Evolutionary conservation across 2,113 vertebrate genomes (phyloP).

Genomic region (Actinemys pallida): DNA sequence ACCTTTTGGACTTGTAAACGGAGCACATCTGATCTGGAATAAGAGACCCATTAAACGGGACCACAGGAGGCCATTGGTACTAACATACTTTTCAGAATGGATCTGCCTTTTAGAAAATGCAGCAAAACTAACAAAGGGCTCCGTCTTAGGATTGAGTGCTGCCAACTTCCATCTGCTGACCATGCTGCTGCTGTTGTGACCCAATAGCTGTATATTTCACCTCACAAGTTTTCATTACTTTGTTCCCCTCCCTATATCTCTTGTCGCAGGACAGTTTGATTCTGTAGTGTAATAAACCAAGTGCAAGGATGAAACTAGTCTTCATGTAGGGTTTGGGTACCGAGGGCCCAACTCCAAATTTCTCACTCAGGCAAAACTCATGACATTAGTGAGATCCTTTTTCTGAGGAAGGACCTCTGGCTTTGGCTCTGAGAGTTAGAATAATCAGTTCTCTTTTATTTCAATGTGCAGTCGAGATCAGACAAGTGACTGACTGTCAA

Average conservation of each 20-base stretch:
- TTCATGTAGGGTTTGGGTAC: neutral
- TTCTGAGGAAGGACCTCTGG: neutral
- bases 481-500: neutral
- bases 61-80: neutral
- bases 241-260: neutral
- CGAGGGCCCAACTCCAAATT: neutral
- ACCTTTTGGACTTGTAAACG: neutral
- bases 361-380: neutral
- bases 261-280: too few relatives aligned
- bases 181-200: neutral
- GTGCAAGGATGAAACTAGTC: neutral
- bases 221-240: neutral
- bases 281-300: neutral
- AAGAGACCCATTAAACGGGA: neutral
- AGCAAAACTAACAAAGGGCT: neutral
- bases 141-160: neutral
- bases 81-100: neutral
- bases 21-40: neutral
- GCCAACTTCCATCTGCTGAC: neutral
- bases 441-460: neutral
- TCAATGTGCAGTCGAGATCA: neutral
- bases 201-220: rapidly evolving
- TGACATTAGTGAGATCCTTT: neutral
- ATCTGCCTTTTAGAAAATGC: neutral
- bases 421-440: neutral